Evolutionary conservation across 1,140 invertebrate species (phyloP), one percentile per base, ranked within the genome.

Genomic region (Euura lappo): DNA sequence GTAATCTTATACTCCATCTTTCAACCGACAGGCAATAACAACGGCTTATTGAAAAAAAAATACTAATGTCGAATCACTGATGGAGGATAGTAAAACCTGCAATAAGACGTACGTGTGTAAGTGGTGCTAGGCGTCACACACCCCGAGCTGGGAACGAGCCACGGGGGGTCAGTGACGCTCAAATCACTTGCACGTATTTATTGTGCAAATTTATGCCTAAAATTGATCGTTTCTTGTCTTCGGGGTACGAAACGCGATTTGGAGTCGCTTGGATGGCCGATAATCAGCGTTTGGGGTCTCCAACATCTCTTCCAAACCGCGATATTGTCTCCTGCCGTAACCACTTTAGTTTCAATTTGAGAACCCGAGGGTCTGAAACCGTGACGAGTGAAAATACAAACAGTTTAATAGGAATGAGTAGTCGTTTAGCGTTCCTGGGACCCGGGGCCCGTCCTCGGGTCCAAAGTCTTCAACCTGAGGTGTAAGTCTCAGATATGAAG

Each of bases 371-470:
- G 71, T 71, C 75, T 79, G 72, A 77, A 71, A 73, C 72, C 85
- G 82, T 87, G 84, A 86, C 84, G 85, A 87, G 84, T 86, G 83
- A 84, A 86, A 86, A 86, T 86, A 87, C 83, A 86, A 86, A 86
- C 85, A 86, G 80, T 87, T 86, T 87, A 87, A 86, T 83, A 78
- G 81, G 83, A 83, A 86, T 86, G 85, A 87, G 82, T 85, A 83
- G 83, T 80, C 84, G 77, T 84, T 87, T 82, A 79, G 73, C 76
- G 82, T 81, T 81, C 79, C 77, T 75, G 74, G 44, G 79, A 77
- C 78, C 73, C 13, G 8, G 72, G 76, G 74, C 73, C 74, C 78
- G 8, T 60, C 51, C 51, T 8, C 51, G 51, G 51, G 51, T n/a
- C 51, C 51, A 11, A 60, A 8, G 10, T 60, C 51, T n/a, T n/a